These are phyloP conservation scores for Xiphophorus maculatus DNA, from an alignment of 2,113 vertebrate genomes.

Conservation along the genomic window DNA sequence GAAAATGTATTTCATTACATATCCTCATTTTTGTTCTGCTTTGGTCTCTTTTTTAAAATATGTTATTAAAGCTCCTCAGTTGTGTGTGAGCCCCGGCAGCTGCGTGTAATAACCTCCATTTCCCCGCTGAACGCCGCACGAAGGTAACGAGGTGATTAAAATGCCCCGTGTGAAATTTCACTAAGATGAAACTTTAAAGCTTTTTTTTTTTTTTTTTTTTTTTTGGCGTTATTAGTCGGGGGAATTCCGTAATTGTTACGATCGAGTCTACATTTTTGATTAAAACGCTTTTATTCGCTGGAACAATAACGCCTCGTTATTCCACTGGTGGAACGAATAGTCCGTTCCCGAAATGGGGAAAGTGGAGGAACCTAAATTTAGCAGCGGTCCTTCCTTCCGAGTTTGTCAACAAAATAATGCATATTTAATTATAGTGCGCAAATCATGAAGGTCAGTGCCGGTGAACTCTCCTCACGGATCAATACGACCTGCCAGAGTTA, in stretches of 20 bases:
- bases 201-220: constrained; percentile 18
- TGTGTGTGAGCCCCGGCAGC: constrained; percentile 6
- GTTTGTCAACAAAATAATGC: constrained; percentile 54
- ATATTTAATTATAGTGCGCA: constrained; percentile 63
- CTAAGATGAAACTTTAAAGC: constrained; percentile 21
- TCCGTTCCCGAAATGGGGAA: too few species aligned
- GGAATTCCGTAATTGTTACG: background rate
- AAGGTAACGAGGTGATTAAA: constrained; percentile 25
- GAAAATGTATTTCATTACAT: constrained; percentile 28
- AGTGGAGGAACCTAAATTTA: constrained; percentile 25
- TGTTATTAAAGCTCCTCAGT: background rate
- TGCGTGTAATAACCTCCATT: constrained; percentile 1
- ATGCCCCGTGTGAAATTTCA: constrained; percentile 21
- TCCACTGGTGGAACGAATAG: too few species aligned
- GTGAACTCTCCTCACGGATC: constrained; percentile 58
- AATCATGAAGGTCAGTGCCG: constrained; percentile 60
- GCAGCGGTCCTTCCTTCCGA: constrained; percentile 9
- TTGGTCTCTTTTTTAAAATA: constrained; percentile 6
- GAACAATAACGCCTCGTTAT: constrained; percentile 7
- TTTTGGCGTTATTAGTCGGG: constrained; percentile 21
- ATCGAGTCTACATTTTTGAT: constrained; percentile 18
- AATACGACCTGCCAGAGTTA: constrained; percentile 57
- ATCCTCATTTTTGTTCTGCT: constrained; percentile 5
- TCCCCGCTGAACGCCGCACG: background rate
- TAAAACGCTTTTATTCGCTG: background rate